Base-by-base conservation (phyloP, 2,113 vertebrate genomes). In the Passer domesticus region DNA sequence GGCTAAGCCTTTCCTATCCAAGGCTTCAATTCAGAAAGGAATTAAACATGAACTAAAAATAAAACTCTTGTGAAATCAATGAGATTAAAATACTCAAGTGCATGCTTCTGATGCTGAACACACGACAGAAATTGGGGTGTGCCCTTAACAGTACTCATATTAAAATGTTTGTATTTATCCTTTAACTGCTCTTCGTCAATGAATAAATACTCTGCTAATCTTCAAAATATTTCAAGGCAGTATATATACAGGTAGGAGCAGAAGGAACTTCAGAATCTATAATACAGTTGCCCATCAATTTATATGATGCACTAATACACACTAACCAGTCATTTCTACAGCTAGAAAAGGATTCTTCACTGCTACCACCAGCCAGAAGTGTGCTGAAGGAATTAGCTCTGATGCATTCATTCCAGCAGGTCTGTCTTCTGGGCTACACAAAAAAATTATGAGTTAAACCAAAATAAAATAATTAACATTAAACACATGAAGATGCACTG, bases 371-470 rank as follows among this genome's bases (percentile, higher is more conserved):
- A 11, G 96, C 91, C 12, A 80, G 92, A 96, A 97, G 94, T 2
- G 60, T 77, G 91, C 66, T 86, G 89, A 69, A 97, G 73, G 97
- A 96, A 95, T 93, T 86, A 87, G 95, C 96, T 95, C 95, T 97
- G 83, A 97, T 94, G 77, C 94, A 95, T 35, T 95, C 89, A 91
- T 91, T 97, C 91, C 89, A 96, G 93, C 95, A 98, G 84, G 89
- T 96, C 90, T 97, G 92, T 95, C 97, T 98, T 95, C 64, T 97
- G 92, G 96, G 78, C 98, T 98, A 97, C 83, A 97, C 96, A 95
- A 94, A 94, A 83, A 79, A 43, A 35, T 43, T 31, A 55, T 46
- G 56, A 90, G 92, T 92, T 69, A 92, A 95, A 95, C 7, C 22
- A 91, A 89, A 95, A 27, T 77, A 83, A 95, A 94, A 76, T 27